Conservation (phyloP, 23 tunicate species). For the Phallusia fumigata region DNA sequence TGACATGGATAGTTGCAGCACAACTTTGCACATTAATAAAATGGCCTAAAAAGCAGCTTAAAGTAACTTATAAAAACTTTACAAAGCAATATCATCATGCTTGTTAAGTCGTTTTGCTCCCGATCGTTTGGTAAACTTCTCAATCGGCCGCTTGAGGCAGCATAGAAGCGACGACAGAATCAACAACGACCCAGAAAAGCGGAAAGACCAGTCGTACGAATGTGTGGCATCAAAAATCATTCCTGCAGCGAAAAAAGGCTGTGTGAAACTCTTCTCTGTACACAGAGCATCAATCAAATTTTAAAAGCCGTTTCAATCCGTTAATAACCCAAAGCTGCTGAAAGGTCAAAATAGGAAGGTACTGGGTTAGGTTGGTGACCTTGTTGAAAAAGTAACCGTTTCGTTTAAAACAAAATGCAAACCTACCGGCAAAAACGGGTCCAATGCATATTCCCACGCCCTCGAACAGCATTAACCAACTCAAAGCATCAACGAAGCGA, state of each 20-base stretch:
- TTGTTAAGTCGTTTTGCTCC: background rate
- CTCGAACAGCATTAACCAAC: conserved; percentile 45
- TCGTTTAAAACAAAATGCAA: background rate
- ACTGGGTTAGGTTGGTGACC: too few relatives aligned
- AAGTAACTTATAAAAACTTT: background rate
- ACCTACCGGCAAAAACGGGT: conserved; percentile 34
- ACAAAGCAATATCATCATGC: background rate
- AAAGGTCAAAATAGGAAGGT: too few relatives aligned
- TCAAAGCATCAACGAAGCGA: conserved; percentile 22
- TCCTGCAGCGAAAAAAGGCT: too few relatives aligned
- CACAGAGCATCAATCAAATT: too few relatives aligned
- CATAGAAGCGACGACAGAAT: conserved; percentile 21
- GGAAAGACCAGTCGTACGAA: conserved; percentile 49
- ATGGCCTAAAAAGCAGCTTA: too few relatives aligned
- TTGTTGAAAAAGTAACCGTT: too few relatives aligned
- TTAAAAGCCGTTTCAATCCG: too few relatives aligned
- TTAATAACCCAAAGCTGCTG: too few relatives aligned
- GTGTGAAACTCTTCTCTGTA: too few relatives aligned
- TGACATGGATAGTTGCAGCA: too few relatives aligned
- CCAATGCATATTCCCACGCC: conserved; percentile 33
- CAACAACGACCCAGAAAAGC: conserved; percentile 27
- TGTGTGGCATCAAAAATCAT: conserved; percentile 25
- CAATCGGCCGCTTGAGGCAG: conserved; percentile 8
- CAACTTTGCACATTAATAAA: too few relatives aligned
- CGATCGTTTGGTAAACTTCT: background rate